Evolutionary conservation across 2,797 vertebrate genomes (phyloP).

Genomic region (Sitta carolinensis): DNA sequence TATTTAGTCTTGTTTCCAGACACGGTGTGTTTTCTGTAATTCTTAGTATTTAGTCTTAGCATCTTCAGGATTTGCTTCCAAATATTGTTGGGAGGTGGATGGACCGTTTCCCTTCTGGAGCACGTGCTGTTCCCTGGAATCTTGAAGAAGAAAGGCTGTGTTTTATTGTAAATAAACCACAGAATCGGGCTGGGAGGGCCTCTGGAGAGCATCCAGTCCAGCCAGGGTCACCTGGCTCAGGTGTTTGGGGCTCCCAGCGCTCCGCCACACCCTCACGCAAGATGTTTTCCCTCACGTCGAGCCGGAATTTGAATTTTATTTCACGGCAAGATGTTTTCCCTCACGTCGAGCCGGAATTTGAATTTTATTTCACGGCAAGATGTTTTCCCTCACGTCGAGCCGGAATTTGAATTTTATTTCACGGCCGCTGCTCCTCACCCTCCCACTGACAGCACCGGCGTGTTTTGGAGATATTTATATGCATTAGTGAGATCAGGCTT

Average conservation of each 20-base stretch:
- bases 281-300: not conserved
- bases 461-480: not conserved
- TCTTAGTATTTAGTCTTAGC: not conserved
- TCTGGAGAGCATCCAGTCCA: not conserved
- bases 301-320: not conserved
- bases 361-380: not conserved
- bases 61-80: not conserved
- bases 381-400: not conserved
- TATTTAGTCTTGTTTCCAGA: not conserved
- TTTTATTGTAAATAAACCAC: not conserved
- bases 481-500: no score
- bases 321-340: not conserved
- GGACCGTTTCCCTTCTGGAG: not conserved
- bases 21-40: not conserved
- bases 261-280: not conserved
- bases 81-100: fast-evolving
- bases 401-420: not conserved
- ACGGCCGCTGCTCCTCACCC: not conserved
- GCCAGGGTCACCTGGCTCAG: not conserved
- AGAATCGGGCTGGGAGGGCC: not conserved
- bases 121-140: not conserved
- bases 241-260: not conserved
- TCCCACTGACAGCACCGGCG: not conserved
- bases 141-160: not conserved
- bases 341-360: not conserved